phyloP scores from a whole-genome alignment of 2,888 invertebrate species.

The Drosophila tanythrix region DNA sequence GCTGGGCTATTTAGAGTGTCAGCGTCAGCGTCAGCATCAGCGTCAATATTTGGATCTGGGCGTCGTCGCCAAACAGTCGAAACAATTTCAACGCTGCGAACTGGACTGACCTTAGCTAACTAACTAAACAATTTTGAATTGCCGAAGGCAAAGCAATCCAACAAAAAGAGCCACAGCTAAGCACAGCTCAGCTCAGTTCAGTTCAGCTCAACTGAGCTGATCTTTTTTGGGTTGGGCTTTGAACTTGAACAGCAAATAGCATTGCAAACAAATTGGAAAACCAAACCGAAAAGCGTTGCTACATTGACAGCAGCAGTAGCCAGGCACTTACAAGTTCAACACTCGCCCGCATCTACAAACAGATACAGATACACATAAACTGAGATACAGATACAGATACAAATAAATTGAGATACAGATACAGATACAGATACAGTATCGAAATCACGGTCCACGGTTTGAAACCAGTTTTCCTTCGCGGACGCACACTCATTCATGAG shows the following conservation, averaged over 20 bases:
- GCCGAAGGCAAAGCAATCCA: constrained; percentile 49
- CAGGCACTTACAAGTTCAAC: constrained; percentile 54
- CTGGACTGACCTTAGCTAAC: constrained; percentile 74
- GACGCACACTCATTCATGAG: constrained; percentile 29
- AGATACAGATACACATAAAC: constrained; percentile 12
- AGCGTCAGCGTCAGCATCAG: constrained; percentile 25
- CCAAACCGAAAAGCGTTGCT: constrained; percentile 29
- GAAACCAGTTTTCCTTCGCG: constrained; percentile 75
- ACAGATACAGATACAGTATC: constrained; percentile 12
- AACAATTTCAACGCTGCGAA: constrained; percentile 60
- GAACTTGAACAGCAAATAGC: constrained; percentile 67
- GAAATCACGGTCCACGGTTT: constrained; percentile 34
- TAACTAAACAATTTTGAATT: constrained; percentile 39
- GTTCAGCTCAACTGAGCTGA: constrained; percentile 29
- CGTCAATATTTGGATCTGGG: constrained; percentile 75
- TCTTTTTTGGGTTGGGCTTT: constrained; percentile 75
- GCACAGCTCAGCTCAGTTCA: not conserved
- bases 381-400: constrained; percentile 12
- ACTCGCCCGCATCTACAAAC: constrained; percentile 58
- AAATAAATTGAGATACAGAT: constrained; percentile 3
- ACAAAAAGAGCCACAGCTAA: not conserved
- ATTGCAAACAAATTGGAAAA: constrained; percentile 64
- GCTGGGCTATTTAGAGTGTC: constrained; percentile 69
- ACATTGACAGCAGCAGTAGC: constrained; percentile 10
- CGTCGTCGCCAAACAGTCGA: constrained; percentile 69